A percentile compares a stretch with the other conserved stretches of the same genome.
Evolutionary conservation across 2,113 vertebrate genomes (phyloP).

Genomic region (Callipepla californica): DNA sequence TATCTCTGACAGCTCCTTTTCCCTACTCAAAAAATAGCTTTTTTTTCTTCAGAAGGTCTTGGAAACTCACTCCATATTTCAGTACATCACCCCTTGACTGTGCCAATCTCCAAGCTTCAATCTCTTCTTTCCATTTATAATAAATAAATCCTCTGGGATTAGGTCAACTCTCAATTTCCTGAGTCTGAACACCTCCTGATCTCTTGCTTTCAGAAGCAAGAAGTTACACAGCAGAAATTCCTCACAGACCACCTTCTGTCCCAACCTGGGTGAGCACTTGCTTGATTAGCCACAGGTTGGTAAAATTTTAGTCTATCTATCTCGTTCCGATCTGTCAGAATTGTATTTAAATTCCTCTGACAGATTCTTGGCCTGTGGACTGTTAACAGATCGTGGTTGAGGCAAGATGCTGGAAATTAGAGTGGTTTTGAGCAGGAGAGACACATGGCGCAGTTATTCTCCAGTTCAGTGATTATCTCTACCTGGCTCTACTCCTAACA

Average conservation of each 20-base stretch:
- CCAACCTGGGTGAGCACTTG: background rate
- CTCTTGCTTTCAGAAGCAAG: background rate
- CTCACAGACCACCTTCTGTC: background rate
- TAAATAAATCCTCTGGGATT: background rate
- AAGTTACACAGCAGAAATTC: background rate
- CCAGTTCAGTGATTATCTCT: constrained; percentile 36
- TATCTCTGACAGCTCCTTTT: background rate
- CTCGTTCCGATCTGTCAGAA: constrained; percentile 50
- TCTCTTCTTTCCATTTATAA: constrained; percentile 1
- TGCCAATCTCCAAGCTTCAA: constrained; percentile 10
- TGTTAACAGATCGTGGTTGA: constrained; percentile 62
- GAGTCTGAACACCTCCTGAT: background rate
- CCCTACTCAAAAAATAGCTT: background rate
- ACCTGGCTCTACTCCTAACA: constrained; percentile 45
- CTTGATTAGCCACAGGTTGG: background rate
- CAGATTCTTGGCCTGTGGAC: constrained; percentile 64
- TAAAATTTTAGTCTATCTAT: constrained; percentile 55
- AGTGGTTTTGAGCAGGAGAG: constrained; percentile 53
- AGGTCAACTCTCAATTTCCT: background rate
- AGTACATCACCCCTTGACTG: background rate
- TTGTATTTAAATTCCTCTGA: constrained; percentile 62
- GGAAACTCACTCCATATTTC: background rate
- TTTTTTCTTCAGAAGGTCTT: constrained; percentile 4
- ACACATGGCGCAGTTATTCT: constrained; percentile 53
- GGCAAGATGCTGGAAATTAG: constrained; percentile 60